Percentiles rank a stretch among this genome's conserved stretches.
Conservation (phyloP, 2,113 vertebrate genomes). For the Willisornis vidua region DNA sequence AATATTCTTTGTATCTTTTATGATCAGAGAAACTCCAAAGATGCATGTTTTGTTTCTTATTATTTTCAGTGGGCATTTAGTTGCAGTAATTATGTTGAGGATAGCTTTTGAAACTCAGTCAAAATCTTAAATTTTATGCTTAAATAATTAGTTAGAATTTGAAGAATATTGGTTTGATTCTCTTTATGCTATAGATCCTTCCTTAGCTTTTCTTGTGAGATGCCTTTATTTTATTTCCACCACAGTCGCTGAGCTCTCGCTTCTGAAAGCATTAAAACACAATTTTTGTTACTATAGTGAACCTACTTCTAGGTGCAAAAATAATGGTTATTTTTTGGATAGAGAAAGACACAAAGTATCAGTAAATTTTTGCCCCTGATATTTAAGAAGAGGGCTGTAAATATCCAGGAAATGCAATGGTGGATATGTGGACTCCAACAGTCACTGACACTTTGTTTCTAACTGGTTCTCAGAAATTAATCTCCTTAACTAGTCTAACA, state of each 20-base stretch:
- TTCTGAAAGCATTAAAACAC: conserved; percentile 14
- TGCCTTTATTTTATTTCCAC: conserved; percentile 12
- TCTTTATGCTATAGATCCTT: neutral
- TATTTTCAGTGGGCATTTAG: neutral
- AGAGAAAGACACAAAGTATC: neutral
- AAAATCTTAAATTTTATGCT: neutral
- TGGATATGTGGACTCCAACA: neutral
- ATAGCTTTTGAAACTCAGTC: conserved; percentile 38
- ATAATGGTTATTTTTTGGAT: neutral
- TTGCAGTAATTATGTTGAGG: neutral
- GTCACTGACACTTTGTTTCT: neutral
- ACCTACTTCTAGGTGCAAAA: neutral
- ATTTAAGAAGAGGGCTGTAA: neutral
- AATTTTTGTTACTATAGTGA: neutral
- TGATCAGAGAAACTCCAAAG: neutral
- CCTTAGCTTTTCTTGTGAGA: neutral
- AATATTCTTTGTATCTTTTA: neutral
- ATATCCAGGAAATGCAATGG: neutral
- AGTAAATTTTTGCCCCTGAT: neutral
- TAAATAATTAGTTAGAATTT: conserved; percentile 38
- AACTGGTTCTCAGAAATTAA: neutral
- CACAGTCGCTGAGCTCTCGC: neutral
- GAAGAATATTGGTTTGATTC: neutral
- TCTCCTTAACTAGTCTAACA: neutral
- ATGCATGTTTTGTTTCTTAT: neutral